A percentile compares a stretch with the other conserved stretches of the same genome.
Evolutionary conservation across 35 echinoderm and acorn worm species (phyloP).

Genomic region (Nesometra sesokonis): DNA sequence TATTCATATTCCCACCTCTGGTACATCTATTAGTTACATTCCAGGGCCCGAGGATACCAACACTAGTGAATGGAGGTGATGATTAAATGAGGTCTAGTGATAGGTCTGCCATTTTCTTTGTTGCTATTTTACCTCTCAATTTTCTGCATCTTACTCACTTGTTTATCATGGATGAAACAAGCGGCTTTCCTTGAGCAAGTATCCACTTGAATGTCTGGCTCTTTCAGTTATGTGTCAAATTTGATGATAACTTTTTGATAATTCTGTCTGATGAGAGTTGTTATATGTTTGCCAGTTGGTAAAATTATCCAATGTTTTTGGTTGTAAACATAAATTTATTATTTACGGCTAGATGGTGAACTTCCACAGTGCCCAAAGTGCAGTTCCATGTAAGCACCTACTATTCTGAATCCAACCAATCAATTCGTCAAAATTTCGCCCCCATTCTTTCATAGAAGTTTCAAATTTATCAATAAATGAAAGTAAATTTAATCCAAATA

Average conservation of each 20-base stretch:
- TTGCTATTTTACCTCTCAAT: not conserved
- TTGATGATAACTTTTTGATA: conserved; percentile 1
- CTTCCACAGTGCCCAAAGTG: too few species aligned
- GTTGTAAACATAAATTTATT: too few species aligned
- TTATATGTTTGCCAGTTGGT: not conserved
- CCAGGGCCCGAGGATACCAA: not conserved
- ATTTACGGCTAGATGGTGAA: too few species aligned
- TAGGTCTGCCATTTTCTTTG: conserved; percentile 5
- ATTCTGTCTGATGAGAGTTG: conserved; percentile 4
- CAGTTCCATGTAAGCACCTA: too few species aligned
- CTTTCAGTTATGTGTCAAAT: not conserved
- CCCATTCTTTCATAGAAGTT: too few species aligned
- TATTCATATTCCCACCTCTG: not conserved
- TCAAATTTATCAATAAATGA: too few species aligned
- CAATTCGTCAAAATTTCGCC: too few species aligned
- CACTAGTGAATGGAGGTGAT: conserved; percentile 4
- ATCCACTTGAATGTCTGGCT: conserved; percentile 7
- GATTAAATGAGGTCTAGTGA: not conserved
- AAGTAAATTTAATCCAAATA: too few species aligned
- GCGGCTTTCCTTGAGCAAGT: conserved; percentile 3
- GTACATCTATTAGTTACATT: not conserved
- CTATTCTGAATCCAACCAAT: too few species aligned
- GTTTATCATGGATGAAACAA: conserved; percentile 9
- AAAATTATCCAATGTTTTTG: conserved; percentile 10
- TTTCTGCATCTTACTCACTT: conserved; percentile 19